Conservation (phyloP, 2,113 vertebrate genomes). For the Strigops habroptila region DNA sequence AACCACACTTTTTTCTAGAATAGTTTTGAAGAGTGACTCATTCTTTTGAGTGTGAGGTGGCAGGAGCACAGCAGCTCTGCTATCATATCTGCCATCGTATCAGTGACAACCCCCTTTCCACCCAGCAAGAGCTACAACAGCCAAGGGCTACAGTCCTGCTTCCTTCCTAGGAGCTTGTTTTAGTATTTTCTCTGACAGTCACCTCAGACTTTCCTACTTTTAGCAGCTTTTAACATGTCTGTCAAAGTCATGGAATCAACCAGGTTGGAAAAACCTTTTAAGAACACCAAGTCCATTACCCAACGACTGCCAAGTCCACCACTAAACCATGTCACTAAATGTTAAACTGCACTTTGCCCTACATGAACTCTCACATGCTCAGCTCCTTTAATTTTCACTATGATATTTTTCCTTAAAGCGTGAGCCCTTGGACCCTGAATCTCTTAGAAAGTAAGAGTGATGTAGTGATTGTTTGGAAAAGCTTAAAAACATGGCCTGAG, state of each 20-base stretch:
- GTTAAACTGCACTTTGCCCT: not conserved
- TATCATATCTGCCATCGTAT: not conserved
- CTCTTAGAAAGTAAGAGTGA: not conserved
- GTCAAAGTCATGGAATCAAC: not conserved
- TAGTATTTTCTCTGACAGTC: not conserved
- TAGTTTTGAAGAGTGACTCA: not conserved
- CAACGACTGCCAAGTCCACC: not conserved
- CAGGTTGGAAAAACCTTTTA: not conserved
- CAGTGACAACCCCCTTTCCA: not conserved
- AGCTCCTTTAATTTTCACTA: not conserved
- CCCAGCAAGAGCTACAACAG: not conserved
- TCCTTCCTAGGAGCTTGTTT: slow-evolving; percentile 1
- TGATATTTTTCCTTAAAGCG: not conserved
- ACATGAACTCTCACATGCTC: fast-evolving
- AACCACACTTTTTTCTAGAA: not conserved
- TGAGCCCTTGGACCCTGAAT: no score
- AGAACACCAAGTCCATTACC: not conserved
- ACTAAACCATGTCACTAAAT: not conserved
- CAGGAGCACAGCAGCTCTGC: not conserved
- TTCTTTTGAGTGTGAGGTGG: not conserved
- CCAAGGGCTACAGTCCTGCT: not conserved
- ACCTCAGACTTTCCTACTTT: not conserved
- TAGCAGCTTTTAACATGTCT: not conserved
- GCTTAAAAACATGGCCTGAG: not conserved
- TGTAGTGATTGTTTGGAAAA: not conserved